Percentiles rank a stretch among this genome's conserved stretches.
These are phyloP conservation scores for Alces alces DNA, from an alignment of 2,113 vertebrate species.

Conservation along the genomic window DNA sequence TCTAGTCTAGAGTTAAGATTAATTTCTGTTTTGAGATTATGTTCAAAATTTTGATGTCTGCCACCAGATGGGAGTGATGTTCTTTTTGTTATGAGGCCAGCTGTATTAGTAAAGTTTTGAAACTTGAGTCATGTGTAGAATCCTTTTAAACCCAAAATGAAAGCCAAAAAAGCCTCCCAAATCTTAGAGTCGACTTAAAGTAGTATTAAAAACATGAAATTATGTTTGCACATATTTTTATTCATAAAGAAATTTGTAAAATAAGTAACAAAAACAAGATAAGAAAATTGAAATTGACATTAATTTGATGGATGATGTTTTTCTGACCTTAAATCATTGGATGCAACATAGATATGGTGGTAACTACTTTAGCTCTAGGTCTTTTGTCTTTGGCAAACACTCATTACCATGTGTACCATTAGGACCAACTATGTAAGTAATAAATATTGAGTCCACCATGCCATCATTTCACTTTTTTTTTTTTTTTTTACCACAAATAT, in stretches of 20 bases:
- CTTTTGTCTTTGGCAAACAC: neutral
- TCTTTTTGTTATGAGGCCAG: constrained; percentile 13
- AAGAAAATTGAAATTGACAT: neutral
- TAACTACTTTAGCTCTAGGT: neutral
- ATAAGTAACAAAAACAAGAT: neutral
- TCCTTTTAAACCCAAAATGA: neutral
- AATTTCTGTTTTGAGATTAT: constrained; percentile 38
- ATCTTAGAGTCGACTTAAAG: neutral
- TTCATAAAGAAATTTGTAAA: neutral
- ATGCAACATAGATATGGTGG: neutral
- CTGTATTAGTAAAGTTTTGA: constrained; percentile 25
- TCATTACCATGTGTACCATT: neutral
- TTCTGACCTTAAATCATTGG: neutral
- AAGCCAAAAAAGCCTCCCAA: neutral
- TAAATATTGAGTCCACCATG: neutral
- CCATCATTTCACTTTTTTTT: neutral
- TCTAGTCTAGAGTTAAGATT: constrained; percentile 16
- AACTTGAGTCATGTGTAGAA: neutral
- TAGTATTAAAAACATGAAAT: neutral
- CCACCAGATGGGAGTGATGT: constrained; percentile 37
- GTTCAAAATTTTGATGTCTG: constrained; percentile 24
- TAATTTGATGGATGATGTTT: neutral
- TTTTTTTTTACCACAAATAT: neutral
- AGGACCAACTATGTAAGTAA: neutral
- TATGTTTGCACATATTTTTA: neutral